Evolutionary conservation across 2,888 invertebrate species (phyloP).

Genomic region (Ptilodon capucinus): DNA sequence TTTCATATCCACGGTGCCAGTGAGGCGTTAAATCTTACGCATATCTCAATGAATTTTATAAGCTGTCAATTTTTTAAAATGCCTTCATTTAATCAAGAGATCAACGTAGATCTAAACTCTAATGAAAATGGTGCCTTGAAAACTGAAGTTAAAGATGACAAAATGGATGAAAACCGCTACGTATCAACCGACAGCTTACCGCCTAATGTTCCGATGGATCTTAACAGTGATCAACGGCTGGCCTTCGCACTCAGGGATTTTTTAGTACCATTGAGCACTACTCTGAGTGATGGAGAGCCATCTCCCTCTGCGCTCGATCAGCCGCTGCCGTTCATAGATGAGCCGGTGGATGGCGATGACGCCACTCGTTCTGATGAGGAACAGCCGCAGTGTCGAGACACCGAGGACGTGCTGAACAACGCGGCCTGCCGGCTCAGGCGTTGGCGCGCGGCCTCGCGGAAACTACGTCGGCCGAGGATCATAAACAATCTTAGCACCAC

Average conservation of each 20-base stretch:
- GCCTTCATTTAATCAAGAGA: slow-evolving; percentile 73
- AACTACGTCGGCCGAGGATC: slow-evolving; percentile 71
- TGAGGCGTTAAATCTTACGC: slow-evolving; percentile 14
- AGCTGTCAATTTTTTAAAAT: slow-evolving; percentile 48
- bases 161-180: slow-evolving; percentile 47
- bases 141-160: slow-evolving; percentile 50
- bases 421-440: slow-evolving; percentile 75
- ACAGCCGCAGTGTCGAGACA: slow-evolving; percentile 50
- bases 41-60: slow-evolving; percentile 36
- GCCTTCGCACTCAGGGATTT: slow-evolving; percentile 71
- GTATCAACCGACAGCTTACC: slow-evolving; percentile 41
- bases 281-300: slow-evolving; percentile 44
- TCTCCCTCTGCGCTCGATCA: slow-evolving; percentile 51
- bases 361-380: slow-evolving; percentile 62
- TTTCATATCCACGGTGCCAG: slow-evolving; percentile 4
- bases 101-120: slow-evolving; percentile 68
- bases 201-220: slow-evolving; percentile 49
- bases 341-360: slow-evolving; percentile 53
- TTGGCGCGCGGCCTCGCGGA: slow-evolving; percentile 78
- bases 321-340: slow-evolving; percentile 68
- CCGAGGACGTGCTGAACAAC: slow-evolving; percentile 68
- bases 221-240: slow-evolving; percentile 62
- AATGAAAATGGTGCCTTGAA: slow-evolving; percentile 59
- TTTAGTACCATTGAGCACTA: slow-evolving; percentile 48
- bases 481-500: slow-evolving; percentile 73